Conservation (phyloP, 2,113 vertebrate species). For the Solenodon paradoxus region DNA sequence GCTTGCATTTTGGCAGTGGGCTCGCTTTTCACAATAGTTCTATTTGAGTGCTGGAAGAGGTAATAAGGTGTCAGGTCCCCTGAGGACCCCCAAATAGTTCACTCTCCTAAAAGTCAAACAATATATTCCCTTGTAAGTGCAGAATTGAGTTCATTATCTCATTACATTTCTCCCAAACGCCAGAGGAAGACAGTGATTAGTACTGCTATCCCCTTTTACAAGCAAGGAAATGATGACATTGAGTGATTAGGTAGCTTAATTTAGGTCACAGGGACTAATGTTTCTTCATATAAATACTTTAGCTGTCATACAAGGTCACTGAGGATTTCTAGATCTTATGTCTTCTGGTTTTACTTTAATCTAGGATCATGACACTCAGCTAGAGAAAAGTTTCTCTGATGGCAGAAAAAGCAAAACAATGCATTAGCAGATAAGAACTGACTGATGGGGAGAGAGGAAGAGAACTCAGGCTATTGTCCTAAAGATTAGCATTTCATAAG, state of each 20-base stretch:
- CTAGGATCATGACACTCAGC: not conserved
- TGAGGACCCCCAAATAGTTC: conserved; percentile 34
- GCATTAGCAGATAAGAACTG: not conserved
- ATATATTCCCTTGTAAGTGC: conserved; percentile 43
- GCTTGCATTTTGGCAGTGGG: conserved; percentile 49
- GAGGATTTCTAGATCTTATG: not conserved
- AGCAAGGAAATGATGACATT: not conserved
- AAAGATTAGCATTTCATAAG: not conserved
- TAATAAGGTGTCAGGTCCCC: conserved; percentile 37
- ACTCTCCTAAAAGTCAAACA: conserved; percentile 57
- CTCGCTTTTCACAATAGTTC: conserved; percentile 56
- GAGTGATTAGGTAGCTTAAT: conserved; percentile 18
- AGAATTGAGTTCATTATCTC: conserved; percentile 50
- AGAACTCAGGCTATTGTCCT: not conserved
- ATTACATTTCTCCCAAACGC: conserved; percentile 36
- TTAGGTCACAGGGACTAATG: conserved; percentile 10
- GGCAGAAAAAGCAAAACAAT: not conserved
- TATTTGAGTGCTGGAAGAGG: conserved; percentile 47
- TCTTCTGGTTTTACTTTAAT: conserved; percentile 8
- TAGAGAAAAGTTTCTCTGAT: not conserved
- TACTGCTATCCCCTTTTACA: not conserved
- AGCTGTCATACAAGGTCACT: not conserved
- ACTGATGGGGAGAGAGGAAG: not conserved
- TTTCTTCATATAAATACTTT: conserved; percentile 26
- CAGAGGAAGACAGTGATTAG: not conserved